These are phyloP conservation scores for Austrofundulus limnaeus DNA, from an alignment of 2,113 vertebrate species.

Conservation along the genomic window DNA sequence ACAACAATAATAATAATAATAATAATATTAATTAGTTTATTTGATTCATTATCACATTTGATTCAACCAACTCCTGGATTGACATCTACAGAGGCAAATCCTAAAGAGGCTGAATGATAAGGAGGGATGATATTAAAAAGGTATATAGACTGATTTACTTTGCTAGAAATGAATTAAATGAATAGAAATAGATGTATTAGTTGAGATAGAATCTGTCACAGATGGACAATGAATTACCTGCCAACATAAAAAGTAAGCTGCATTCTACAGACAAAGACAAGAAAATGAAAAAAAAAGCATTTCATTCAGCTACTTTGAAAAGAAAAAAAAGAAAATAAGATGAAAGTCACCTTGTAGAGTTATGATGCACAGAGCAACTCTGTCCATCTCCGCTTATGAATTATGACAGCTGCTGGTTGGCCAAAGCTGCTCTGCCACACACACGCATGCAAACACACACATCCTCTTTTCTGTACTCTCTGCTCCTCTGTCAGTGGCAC, in stretches of 20 bases:
- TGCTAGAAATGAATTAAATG: not conserved
- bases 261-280: not conserved
- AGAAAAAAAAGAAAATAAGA: too few species aligned
- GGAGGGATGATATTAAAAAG: not conserved
- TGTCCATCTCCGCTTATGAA: constrained; percentile 63
- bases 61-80: too few species aligned
- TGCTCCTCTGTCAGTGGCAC: constrained; percentile 40
- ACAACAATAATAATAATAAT: too few species aligned
- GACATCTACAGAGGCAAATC: too few species aligned
- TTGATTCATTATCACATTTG: too few species aligned
- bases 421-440: constrained; percentile 28
- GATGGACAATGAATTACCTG: too few species aligned
- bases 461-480: constrained; percentile 7
- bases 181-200: too few species aligned
- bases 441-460: constrained; percentile 12
- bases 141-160: not conserved
- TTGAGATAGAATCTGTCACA: too few species aligned
- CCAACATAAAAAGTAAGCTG: too few species aligned
- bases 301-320: not conserved
- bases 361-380: constrained; percentile 53
- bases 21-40: too few species aligned
- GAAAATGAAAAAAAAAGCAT: not conserved
- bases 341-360: constrained; percentile 73
- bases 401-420: constrained; percentile 64
- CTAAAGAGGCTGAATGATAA: not conserved